phyloP scores from a whole-genome alignment of 1,140 invertebrate species.

The Drosophila nannoptera region DNA sequence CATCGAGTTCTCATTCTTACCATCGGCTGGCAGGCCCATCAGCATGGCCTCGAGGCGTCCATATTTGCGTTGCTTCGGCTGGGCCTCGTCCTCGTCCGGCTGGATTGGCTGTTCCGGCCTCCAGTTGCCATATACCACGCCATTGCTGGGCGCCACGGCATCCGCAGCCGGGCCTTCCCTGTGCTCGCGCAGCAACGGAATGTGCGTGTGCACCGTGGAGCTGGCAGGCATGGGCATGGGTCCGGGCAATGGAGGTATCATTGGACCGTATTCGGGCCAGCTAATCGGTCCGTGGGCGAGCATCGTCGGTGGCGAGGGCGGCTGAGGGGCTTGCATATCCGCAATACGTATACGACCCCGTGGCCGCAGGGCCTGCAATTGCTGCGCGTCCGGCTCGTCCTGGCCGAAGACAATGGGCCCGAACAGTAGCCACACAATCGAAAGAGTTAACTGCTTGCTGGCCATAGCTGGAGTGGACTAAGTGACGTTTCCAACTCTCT shows the following conservation, averaged over 20 bases:
- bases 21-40: slow-evolving; percentile 58
- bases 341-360: slow-evolving; percentile 65
- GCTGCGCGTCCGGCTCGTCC: slow-evolving; percentile 35
- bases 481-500: slow-evolving; percentile 16
- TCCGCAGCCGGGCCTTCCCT: not conserved
- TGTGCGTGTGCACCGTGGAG: slow-evolving; percentile 61
- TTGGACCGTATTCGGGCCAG: slow-evolving; percentile 38
- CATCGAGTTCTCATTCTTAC: slow-evolving; percentile 25
- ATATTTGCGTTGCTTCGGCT: slow-evolving; percentile 52
- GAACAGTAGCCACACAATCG: slow-evolving; percentile 26
- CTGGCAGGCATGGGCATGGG: slow-evolving; percentile 23
- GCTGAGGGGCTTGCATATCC: slow-evolving; percentile 42
- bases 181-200: slow-evolving; percentile 54
- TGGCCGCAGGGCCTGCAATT: slow-evolving; percentile 52
- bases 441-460: slow-evolving; percentile 27
- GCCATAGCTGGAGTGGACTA: slow-evolving; percentile 21
- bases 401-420: slow-evolving; percentile 9
- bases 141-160: slow-evolving; percentile 19
- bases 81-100: slow-evolving; percentile 26
- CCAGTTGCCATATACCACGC: slow-evolving; percentile 73
- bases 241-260: not conserved
- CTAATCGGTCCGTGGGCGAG: not conserved
- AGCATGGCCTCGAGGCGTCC: slow-evolving; percentile 62
- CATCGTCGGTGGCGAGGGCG: slow-evolving; percentile 17
- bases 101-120: slow-evolving; percentile 63